These are phyloP conservation scores for Callosobruchus maculatus DNA, from an alignment of 2,888 invertebrate genomes.

Conservation along the genomic window DNA sequence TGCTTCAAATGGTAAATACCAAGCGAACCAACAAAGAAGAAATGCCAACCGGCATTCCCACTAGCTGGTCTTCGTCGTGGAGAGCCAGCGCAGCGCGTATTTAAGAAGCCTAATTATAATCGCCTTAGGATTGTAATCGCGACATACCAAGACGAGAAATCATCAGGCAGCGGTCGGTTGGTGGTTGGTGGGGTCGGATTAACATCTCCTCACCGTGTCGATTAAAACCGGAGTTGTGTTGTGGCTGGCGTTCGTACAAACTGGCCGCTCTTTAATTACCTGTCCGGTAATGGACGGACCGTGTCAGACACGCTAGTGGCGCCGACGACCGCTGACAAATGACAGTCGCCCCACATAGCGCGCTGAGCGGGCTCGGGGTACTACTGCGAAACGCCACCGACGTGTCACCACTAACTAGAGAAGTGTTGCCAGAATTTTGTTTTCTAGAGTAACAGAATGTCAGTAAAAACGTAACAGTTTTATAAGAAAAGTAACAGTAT, in stretches of 20 bases:
- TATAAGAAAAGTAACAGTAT: too few relatives aligned
- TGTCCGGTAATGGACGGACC: slow-evolving; percentile 52
- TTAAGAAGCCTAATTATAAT: neutral
- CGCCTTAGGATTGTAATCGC: neutral
- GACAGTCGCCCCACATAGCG: slow-evolving; percentile 44
- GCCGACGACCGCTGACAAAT: slow-evolving; percentile 44
- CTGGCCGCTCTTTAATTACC: slow-evolving; percentile 50
- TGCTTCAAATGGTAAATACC: neutral
- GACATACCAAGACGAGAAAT: neutral
- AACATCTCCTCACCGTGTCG: slow-evolving; percentile 36
- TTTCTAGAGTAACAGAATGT: too few relatives aligned
- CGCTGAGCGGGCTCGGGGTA: slow-evolving; percentile 9
- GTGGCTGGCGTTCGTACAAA: slow-evolving; percentile 37
- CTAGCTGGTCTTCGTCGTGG: neutral
- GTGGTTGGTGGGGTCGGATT: neutral
- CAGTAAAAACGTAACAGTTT: too few relatives aligned
- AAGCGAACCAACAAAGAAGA: neutral
- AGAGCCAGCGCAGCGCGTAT: neutral
- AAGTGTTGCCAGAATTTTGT: too few relatives aligned
- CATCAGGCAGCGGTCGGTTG: neutral
- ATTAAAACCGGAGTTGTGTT: slow-evolving; percentile 48
- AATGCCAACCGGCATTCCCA: neutral
- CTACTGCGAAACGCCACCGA: neutral
- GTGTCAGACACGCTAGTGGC: slow-evolving; percentile 49
- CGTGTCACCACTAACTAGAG: neutral